Evolutionary conservation across 2,888 invertebrate genomes (phyloP).

Genomic region (Drosophila acutilabella): DNA sequence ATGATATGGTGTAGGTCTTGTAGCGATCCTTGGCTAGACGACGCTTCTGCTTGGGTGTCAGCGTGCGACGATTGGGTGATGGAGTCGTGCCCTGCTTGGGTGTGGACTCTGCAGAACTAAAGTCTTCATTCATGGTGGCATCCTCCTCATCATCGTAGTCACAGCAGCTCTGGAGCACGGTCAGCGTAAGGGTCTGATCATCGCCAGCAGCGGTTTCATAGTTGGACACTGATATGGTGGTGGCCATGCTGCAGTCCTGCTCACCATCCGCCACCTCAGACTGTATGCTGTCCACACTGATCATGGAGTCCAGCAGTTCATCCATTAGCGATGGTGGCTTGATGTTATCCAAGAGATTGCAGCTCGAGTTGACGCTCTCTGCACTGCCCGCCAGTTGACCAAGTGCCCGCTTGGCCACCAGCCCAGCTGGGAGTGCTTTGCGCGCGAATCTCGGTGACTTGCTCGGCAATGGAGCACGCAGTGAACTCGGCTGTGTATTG

Average conservation of each 20-base stretch:
- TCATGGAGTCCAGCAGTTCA: conserved; percentile 91
- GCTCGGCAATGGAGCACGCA: conserved; percentile 77
- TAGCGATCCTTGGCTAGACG: conserved; percentile 91
- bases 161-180: conserved; percentile 86
- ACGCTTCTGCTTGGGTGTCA: conserved; percentile 92
- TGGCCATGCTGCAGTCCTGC: conserved; percentile 82
- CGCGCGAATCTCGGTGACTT: conserved; percentile 86
- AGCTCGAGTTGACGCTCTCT: conserved; percentile 87
- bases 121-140: conserved; percentile 86
- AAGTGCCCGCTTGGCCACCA: conserved; percentile 90
- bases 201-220: conserved; percentile 86
- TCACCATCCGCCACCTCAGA: conserved; percentile 91
- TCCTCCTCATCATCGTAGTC: conserved; percentile 85
- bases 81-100: conserved; percentile 87
- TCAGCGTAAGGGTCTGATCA: conserved; percentile 86
- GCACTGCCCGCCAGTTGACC: conserved; percentile 87
- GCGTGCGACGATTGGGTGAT: conserved; percentile 74
- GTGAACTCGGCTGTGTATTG: conserved; percentile 74
- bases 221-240: conserved; percentile 84
- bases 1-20: conserved; percentile 92
- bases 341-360: conserved; percentile 91
- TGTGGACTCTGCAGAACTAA: conserved; percentile 91
- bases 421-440: conserved; percentile 89
- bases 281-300: conserved; percentile 93
- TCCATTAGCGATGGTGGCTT: conserved; percentile 94